These are phyloP conservation scores for Procavia capensis DNA, from an alignment of 2,113 vertebrate species.

Conservation along the genomic window DNA sequence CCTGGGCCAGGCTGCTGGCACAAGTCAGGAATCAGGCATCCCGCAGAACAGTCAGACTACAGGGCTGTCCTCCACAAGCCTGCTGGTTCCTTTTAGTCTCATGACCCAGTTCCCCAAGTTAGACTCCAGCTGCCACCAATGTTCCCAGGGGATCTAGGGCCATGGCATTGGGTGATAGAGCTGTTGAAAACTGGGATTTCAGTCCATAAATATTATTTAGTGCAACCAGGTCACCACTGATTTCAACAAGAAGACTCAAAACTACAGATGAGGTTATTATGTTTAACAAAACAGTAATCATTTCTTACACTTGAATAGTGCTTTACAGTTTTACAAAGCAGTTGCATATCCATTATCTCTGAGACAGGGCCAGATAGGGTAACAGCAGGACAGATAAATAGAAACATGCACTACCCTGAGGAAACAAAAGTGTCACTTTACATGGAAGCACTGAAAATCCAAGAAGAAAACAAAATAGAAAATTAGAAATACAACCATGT, in stretches of 20 bases:
- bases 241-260: conserved; percentile 1
- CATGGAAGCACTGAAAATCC: conserved; percentile 72
- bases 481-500: conserved; percentile 81
- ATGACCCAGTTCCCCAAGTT: not conserved
- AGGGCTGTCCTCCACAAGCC: not conserved
- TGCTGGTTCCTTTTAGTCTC: not conserved
- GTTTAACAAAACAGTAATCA: conserved; percentile 62
- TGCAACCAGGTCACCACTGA: conserved; percentile 23
- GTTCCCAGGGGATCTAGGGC: not conserved
- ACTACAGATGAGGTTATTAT: conserved; percentile 42
- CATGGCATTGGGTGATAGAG: not conserved
- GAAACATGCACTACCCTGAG: conserved; percentile 41
- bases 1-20: not conserved
- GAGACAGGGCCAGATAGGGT: conserved; percentile 46
- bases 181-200: not conserved
- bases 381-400: conserved; percentile 48
- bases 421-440: conserved; percentile 24
- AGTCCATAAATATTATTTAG: not conserved
- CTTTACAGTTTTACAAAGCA: conserved; percentile 29
- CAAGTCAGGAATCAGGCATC: not conserved
- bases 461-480: conserved; percentile 80
- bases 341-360: conserved; percentile 51
- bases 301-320: conserved; percentile 49
- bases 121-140: not conserved
- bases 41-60: not conserved